Conservation (phyloP, 2,888 invertebrate genomes). For the Neoscelio sp. region DNA sequence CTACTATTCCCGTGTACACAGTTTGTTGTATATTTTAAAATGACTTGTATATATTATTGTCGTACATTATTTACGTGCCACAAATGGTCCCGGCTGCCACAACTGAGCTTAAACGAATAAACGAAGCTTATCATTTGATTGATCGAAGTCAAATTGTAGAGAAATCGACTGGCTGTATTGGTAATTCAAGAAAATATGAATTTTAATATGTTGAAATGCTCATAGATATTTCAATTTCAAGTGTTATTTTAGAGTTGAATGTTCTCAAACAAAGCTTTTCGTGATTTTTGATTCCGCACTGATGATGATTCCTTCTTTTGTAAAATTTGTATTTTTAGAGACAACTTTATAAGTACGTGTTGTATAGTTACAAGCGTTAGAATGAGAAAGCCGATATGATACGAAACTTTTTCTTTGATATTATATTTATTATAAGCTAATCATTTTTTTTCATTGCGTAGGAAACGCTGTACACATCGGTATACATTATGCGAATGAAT, state of each 20-base stretch:
- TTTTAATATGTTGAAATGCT: constrained; percentile 22
- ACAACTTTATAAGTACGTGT: constrained; percentile 26
- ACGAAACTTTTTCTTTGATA: constrained; percentile 29
- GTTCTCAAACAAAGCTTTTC: background rate
- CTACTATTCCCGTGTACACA: too few species aligned
- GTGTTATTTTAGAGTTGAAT: constrained; percentile 8
- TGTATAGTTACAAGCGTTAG: constrained; percentile 46
- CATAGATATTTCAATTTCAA: constrained; percentile 10
- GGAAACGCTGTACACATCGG: constrained; percentile 46
- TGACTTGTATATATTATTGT: too few species aligned
- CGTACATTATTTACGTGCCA: too few species aligned
- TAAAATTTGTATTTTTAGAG: constrained; percentile 43
- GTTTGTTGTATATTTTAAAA: too few species aligned
- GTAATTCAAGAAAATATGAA: constrained; percentile 38
- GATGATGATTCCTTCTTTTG: constrained; percentile 21
- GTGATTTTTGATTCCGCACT: background rate
- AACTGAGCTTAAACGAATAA: background rate
- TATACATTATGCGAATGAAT: constrained; percentile 59
- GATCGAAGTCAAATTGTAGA: constrained; percentile 20
- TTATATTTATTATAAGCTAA: constrained; percentile 57
- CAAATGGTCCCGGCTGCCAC: too few species aligned
- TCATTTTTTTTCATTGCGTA: constrained; percentile 41
- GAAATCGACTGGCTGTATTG: constrained; percentile 29
- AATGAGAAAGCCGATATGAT: constrained; percentile 21
- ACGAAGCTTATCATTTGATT: constrained; percentile 38